phyloP scores from a whole-genome alignment of 2,888 invertebrate genomes.

The Agrochola lota region DNA sequence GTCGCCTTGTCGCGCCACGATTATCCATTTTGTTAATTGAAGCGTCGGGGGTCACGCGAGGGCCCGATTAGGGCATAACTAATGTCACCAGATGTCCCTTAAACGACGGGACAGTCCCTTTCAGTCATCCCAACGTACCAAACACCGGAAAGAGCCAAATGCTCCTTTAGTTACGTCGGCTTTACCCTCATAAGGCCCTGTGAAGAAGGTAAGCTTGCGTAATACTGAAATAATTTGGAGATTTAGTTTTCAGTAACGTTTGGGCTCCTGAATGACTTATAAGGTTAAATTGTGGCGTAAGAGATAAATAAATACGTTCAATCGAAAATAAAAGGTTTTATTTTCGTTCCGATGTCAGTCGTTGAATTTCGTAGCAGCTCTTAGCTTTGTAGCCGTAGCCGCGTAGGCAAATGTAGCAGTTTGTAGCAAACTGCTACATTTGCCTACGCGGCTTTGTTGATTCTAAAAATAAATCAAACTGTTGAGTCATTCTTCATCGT shows the following conservation, averaged over 20 bases:
- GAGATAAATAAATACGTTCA: conserved; percentile 25
- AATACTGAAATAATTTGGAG: conserved; percentile 59
- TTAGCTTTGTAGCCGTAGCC: conserved; percentile 28
- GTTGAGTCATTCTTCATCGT: conserved; percentile 48
- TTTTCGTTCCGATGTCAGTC: conserved; percentile 22
- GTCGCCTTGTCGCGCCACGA: conserved; percentile 76
- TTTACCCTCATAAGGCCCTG: conserved; percentile 60
- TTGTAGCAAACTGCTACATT: neutral
- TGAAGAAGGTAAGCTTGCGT: conserved; percentile 63
- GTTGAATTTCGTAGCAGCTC: conserved; percentile 40
- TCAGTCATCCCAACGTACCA: conserved; percentile 41
- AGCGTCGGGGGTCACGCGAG: conserved; percentile 83
- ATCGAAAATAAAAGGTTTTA: conserved; percentile 18
- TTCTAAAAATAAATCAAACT: conserved; percentile 39
- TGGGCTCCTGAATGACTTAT: conserved; percentile 24
- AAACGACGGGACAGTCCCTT: conserved; percentile 59
- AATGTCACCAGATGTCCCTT: conserved; percentile 60
- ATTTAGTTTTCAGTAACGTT: conserved; percentile 57
- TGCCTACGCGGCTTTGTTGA: conserved; percentile 4
- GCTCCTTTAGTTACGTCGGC: conserved; percentile 55
- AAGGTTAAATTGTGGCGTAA: conserved; percentile 26
- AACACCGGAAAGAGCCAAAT: conserved; percentile 55
- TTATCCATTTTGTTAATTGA: conserved; percentile 87
- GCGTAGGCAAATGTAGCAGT: conserved; percentile 37
- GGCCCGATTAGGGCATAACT: conserved; percentile 74